phyloP scores from a whole-genome alignment of 37 sponge, comb jelly and placozoan genomes.

The Dysidea cf. avara region DNA sequence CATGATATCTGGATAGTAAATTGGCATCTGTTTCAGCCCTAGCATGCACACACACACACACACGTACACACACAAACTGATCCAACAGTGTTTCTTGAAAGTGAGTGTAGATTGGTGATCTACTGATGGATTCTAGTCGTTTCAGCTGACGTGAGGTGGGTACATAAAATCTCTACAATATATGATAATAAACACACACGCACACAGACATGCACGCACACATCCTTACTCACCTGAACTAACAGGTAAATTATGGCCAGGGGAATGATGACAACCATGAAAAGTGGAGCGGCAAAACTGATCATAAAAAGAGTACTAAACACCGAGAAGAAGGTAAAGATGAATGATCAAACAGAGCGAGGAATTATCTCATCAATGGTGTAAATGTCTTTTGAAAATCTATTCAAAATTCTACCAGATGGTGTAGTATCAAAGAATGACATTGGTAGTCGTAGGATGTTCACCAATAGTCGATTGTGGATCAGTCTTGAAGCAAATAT shows the following conservation, averaged over 20 bases:
- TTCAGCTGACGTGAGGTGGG: constrained; percentile 95
- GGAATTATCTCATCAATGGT: constrained; percentile 86
- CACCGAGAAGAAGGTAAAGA: constrained; percentile 54
- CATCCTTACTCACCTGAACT: constrained; percentile 61
- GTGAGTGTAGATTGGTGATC: constrained; percentile 98
- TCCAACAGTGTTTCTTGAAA: constrained; percentile 93
- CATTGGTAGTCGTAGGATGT: constrained; percentile 88
- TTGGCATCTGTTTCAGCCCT: too few species aligned
- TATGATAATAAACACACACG: too few species aligned
- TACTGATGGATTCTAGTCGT: constrained; percentile 88
- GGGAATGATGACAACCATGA: constrained; percentile 80
- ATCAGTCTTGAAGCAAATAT: constrained; percentile 64
- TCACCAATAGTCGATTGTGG: constrained; percentile 66
- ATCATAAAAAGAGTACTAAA: constrained; percentile 78
- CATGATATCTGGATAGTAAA: too few species aligned
- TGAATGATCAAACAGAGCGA: constrained; percentile 57
- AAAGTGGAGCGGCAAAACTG: constrained; percentile 71
- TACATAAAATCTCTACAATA: constrained; percentile 80
- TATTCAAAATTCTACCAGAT: constrained; percentile 87
- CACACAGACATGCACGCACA: too few species aligned
- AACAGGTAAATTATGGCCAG: constrained; percentile 78
- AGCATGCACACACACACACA: too few species aligned
- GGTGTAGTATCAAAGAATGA: constrained; percentile 99
- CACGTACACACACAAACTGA: too few species aligned
- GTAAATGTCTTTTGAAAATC: constrained; percentile 96